Conservation (phyloP, 2,113 vertebrate genomes). For the Rhadina sibilatrix region DNA sequence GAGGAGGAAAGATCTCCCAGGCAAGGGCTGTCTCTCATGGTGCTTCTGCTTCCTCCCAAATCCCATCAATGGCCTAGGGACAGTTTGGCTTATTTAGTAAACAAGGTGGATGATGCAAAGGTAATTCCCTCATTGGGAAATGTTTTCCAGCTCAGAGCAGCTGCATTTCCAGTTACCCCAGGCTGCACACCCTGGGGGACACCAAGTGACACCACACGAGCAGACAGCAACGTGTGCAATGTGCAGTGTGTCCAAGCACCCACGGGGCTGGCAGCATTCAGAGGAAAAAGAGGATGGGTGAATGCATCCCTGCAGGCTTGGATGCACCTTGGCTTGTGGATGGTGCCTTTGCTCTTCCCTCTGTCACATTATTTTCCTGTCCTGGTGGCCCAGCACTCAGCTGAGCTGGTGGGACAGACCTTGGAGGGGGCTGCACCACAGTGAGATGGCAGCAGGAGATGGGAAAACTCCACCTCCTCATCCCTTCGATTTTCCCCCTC, state of each 20-base stretch:
- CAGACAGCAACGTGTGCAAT: fast-evolving
- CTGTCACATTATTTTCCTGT: background rate
- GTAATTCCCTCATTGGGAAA: background rate
- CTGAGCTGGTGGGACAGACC: background rate
- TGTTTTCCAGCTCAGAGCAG: background rate
- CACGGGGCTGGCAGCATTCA: background rate
- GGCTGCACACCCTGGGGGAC: background rate
- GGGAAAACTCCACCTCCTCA: background rate
- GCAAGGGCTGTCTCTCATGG: background rate
- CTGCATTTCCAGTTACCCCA: background rate
- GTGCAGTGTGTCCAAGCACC: background rate
- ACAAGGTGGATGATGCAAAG: background rate
- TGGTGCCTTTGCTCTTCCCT: background rate
- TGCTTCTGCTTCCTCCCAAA: background rate
- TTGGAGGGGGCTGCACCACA: background rate
- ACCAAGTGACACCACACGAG: background rate
- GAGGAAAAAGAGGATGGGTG: background rate
- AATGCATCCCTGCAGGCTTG: background rate
- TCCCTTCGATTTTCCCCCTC: background rate
- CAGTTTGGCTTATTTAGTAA: background rate
- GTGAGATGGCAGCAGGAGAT: background rate
- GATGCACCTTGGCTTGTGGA: background rate
- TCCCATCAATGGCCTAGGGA: background rate
- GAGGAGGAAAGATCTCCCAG: background rate
- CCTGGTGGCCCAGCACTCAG: background rate